A percentile compares a stretch with the other conserved stretches of the same genome.
These are phyloP conservation scores for Lordiphosa clarofinis DNA, from an alignment of 1,140 invertebrate species.

Conservation along the genomic window DNA sequence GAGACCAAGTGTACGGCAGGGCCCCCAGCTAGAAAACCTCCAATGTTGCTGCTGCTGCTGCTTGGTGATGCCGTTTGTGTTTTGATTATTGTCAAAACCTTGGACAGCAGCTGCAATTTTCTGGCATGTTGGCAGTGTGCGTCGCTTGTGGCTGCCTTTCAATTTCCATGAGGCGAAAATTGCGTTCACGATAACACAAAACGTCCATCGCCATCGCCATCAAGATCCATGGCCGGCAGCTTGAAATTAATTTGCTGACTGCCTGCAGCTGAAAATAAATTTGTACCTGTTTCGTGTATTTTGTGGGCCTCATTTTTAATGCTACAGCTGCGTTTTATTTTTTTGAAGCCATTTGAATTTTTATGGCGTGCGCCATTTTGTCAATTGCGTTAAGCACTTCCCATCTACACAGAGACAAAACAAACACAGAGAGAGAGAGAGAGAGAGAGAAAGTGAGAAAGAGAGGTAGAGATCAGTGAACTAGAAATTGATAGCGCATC, in stretches of 20 bases:
- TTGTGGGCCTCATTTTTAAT: constrained; percentile 10
- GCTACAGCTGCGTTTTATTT: constrained; percentile 31
- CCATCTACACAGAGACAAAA: constrained; percentile 26
- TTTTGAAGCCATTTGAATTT: constrained; percentile 40
- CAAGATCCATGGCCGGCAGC: constrained; percentile 38
- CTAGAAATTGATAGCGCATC: constrained; percentile 68
- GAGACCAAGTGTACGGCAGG: constrained; percentile 19
- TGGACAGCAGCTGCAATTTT: constrained; percentile 70
- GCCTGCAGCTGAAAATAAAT: constrained; percentile 61
- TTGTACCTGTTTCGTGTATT: constrained; percentile 33
- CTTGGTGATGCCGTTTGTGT: constrained; percentile 43
- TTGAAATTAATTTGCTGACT: constrained; percentile 63
- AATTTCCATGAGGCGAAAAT: constrained; percentile 52
- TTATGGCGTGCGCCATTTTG: constrained; percentile 52
- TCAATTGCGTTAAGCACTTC: constrained; percentile 49
- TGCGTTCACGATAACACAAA: constrained; percentile 49
- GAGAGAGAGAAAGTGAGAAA: not conserved
- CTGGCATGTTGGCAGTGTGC: constrained; percentile 19
- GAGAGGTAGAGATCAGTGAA: constrained; percentile 51
- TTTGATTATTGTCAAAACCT: constrained; percentile 67
- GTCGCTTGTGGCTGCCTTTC: constrained; percentile 21
- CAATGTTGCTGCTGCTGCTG: constrained; percentile 10
- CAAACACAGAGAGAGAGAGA: not conserved
- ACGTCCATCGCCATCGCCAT: constrained; percentile 23
- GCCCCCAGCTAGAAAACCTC: constrained; percentile 18